These are phyloP conservation scores for Phalanger gymnotis DNA, from an alignment of 2,797 vertebrate species.

Conservation along the genomic window DNA sequence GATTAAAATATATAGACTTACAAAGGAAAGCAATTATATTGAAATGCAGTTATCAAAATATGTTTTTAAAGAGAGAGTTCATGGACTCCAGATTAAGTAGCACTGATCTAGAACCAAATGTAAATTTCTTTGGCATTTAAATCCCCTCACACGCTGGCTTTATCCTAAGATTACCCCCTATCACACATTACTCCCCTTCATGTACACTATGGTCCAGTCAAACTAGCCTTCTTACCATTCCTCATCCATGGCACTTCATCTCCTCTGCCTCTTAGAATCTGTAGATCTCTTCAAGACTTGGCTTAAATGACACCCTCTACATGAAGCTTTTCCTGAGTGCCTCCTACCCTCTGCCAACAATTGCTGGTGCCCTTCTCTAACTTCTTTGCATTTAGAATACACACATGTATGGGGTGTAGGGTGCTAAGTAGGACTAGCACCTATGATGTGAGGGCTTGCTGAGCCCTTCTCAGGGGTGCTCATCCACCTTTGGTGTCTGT, in stretches of 20 bases:
- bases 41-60: neutral
- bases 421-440: neutral
- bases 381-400: neutral
- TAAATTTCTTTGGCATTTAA: neutral
- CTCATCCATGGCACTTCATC: neutral
- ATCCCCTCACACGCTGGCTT: neutral
- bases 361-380: neutral
- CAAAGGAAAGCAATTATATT: neutral
- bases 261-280: neutral
- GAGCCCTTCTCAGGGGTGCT: neutral
- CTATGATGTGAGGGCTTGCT: neutral
- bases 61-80: neutral
- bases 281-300: neutral
- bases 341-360: neutral
- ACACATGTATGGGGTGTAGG: neutral
- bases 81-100: neutral
- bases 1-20: neutral
- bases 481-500: neutral
- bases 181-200: neutral
- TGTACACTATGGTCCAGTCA: neutral
- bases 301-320: neutral
- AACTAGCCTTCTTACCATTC: neutral
- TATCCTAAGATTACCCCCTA: neutral
- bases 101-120: neutral
- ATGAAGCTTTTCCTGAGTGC: neutral